These are phyloP conservation scores for Melanerpes formicivorus DNA, from an alignment of 2,113 vertebrate genomes.

Conservation along the genomic window DNA sequence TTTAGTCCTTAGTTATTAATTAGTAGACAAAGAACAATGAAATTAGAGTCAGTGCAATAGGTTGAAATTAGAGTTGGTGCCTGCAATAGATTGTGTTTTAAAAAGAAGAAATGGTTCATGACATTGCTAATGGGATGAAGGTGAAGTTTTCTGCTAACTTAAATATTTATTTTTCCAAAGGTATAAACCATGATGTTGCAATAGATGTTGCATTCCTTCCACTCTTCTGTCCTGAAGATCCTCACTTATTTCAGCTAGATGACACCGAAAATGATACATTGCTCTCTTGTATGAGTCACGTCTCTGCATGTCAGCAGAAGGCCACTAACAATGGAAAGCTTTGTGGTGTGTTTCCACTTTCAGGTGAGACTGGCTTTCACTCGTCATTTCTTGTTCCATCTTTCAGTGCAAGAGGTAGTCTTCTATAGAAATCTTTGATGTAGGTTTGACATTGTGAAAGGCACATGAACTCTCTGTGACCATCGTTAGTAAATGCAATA, in stretches of 20 bases:
- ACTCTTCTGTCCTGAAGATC: constrained; percentile 72
- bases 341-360: constrained; percentile 25
- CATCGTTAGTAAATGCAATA: background rate
- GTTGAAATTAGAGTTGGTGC: background rate
- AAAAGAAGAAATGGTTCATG: background rate
- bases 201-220: constrained; percentile 85
- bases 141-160: background rate
- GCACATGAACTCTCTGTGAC: fast-evolving
- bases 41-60: background rate
- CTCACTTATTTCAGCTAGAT: constrained; percentile 66
- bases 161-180: constrained; percentile 63
- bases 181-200: constrained; percentile 86
- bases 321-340: background rate
- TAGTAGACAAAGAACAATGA: background rate
- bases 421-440: background rate
- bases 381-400: background rate
- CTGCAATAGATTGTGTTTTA: background rate
- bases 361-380: constrained; percentile 70
- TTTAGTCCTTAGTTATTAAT: background rate
- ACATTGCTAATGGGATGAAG: background rate
- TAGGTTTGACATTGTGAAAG: background rate
- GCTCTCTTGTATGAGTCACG: constrained; percentile 65
- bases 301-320: constrained; percentile 69
- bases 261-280: constrained; percentile 73
- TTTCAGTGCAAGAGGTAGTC: background rate